Conservation (phyloP, 2,888 invertebrate genomes). For the Tubiluchus corallicola region DNA sequence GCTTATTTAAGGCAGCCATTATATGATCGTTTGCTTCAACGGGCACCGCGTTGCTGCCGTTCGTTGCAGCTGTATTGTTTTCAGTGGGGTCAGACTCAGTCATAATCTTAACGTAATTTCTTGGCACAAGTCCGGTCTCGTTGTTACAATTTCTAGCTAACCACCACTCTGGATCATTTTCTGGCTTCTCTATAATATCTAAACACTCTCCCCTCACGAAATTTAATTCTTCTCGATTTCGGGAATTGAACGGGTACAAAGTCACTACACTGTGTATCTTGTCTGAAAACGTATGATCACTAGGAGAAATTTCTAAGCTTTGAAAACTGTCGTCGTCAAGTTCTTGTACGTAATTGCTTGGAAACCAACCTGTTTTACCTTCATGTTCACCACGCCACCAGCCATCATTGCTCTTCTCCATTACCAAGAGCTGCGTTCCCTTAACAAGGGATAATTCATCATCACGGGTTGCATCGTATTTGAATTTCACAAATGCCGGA, state of each 20-base stretch:
- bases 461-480: constrained; percentile 62
- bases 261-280: too few relatives aligned
- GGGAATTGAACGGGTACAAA: constrained; percentile 59
- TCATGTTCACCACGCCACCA: constrained; percentile 76
- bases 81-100: constrained; percentile 11
- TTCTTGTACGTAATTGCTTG: constrained; percentile 74
- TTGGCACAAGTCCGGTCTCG: constrained; percentile 79
- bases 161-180: constrained; percentile 97
- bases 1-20: too few relatives aligned
- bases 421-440: constrained; percentile 56
- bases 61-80: constrained; percentile 32
- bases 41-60: constrained; percentile 55
- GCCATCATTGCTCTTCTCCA: constrained; percentile 95
- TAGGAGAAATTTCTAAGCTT: too few relatives aligned
- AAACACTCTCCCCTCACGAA: constrained; percentile 91
- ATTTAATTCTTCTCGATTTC: constrained; percentile 61
- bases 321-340: constrained; percentile 13
- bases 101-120: constrained; percentile 32
- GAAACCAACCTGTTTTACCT: constrained; percentile 68
- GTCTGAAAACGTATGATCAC: too few relatives aligned
- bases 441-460: constrained; percentile 87
- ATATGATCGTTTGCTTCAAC: too few relatives aligned
- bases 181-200: constrained; percentile 86
- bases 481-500: constrained; percentile 81
- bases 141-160: constrained; percentile 83